Evolutionary conservation across 1,140 invertebrate species (phyloP).

Genomic region (Eueides isabella): DNA sequence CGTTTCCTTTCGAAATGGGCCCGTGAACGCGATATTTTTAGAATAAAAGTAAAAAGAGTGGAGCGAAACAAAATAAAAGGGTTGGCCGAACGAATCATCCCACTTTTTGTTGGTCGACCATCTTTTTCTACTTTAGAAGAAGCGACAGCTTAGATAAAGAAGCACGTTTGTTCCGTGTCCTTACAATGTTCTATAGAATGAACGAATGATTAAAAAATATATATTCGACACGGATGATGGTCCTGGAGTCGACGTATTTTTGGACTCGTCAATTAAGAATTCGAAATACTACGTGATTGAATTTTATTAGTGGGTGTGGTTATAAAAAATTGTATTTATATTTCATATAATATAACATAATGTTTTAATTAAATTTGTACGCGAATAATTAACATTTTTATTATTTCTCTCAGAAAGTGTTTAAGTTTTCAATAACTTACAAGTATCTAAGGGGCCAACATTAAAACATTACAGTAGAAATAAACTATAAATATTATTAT

Average conservation of each 20-base stretch:
- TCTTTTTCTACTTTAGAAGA: slow-evolving; percentile 64
- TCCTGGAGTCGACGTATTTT: slow-evolving; percentile 1
- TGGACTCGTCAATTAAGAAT: slow-evolving; percentile 4
- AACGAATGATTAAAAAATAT: slow-evolving; percentile 26
- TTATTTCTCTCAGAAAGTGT: no score
- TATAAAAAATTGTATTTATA: neutral
- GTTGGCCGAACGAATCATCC: slow-evolving; percentile 67
- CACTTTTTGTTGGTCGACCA: slow-evolving; percentile 65
- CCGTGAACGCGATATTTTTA: slow-evolving; percentile 79
- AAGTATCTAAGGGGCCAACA: no score
- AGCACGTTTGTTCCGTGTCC: slow-evolving; percentile 50
- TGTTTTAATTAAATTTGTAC: neutral
- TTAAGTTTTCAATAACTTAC: no score
- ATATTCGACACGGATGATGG: slow-evolving; percentile 32
- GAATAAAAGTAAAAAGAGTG: slow-evolving; percentile 77
- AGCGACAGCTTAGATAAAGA: slow-evolving; percentile 58
- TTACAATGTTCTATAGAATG: slow-evolving; percentile 35
- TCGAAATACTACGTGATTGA: neutral
- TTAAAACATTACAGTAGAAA: no score
- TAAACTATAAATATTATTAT: no score
- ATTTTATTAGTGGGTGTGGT: neutral
- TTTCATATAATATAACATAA: neutral
- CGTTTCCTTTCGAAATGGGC: slow-evolving; percentile 81
- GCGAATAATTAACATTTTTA: no score
- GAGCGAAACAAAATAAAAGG: slow-evolving; percentile 74